phyloP scores from a whole-genome alignment of 2,113 vertebrate genomes.

The Petroica traversi region DNA sequence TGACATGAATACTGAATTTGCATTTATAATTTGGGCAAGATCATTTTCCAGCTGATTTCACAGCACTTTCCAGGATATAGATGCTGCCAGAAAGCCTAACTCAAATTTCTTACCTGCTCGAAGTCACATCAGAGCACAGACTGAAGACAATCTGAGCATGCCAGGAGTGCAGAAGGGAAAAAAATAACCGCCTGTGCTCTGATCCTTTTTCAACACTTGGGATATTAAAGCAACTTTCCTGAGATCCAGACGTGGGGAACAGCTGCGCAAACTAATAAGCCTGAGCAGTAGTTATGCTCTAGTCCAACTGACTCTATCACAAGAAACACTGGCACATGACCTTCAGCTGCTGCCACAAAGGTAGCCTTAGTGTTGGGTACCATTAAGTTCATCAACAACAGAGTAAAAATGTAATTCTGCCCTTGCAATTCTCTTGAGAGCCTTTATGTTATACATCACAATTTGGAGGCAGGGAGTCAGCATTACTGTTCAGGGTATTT shows the following conservation, averaged over 20 bases:
- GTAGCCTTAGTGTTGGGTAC: background rate
- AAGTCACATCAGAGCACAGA: background rate
- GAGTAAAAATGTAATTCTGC: background rate
- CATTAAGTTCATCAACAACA: background rate
- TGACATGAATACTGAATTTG: background rate
- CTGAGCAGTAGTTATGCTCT: background rate
- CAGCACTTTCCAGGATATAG: background rate
- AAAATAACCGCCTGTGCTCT: background rate
- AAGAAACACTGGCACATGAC: background rate
- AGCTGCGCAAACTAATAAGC: background rate
- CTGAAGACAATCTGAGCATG: background rate
- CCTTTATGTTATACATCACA: background rate
- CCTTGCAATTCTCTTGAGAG: background rate
- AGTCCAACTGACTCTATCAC: rapidly evolving
- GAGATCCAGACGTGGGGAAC: background rate
- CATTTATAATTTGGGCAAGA: slow-evolving; percentile 13
- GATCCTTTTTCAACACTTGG: background rate
- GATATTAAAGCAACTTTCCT: background rate
- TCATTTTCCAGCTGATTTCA: slow-evolving; percentile 4
- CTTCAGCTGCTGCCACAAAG: background rate
- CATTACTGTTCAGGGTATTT: background rate
- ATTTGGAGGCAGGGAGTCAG: background rate
- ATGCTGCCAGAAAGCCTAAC: background rate
- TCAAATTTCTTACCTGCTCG: background rate
- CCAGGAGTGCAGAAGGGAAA: background rate